A percentile compares a stretch with the other conserved stretches of the same genome.
phyloP scores from a whole-genome alignment of 2,888 invertebrate genomes.

The Tenthredo amoena region DNA sequence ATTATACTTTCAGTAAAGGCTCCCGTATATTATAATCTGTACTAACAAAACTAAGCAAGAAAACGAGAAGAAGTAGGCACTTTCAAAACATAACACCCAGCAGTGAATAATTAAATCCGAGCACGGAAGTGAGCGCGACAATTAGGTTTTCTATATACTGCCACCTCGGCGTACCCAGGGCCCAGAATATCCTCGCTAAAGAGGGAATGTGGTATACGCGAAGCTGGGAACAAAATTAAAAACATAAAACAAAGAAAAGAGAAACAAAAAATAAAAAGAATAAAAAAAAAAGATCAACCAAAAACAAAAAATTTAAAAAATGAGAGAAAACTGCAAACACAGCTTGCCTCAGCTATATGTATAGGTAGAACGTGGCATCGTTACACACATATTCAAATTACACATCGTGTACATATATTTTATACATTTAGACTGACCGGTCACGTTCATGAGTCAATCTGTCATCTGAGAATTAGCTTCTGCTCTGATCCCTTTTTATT shows the following conservation, averaged over 20 bases:
- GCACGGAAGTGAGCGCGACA: constrained; percentile 41
- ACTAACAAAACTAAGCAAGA: neutral
- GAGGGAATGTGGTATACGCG: constrained; percentile 19
- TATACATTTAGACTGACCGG: neutral
- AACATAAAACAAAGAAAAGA: constrained; percentile 21
- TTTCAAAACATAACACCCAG: neutral
- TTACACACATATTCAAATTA: neutral
- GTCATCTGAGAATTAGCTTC: constrained; percentile 44
- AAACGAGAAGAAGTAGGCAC: neutral
- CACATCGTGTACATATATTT: neutral
- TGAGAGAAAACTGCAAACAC: constrained; percentile 1
- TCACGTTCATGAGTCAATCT: constrained; percentile 31
- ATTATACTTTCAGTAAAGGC: neutral
- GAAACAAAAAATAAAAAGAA: neutral
- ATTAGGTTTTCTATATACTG: constrained; percentile 43
- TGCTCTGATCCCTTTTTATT: neutral
- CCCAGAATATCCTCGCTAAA: constrained; percentile 35
- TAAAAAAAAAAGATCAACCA: neutral
- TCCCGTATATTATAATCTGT: neutral
- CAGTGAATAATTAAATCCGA: constrained; percentile 36
- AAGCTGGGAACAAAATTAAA: constrained; percentile 34
- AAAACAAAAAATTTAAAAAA: neutral
- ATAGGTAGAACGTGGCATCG: neutral
- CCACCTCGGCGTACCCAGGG: neutral
- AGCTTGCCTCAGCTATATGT: neutral